Evolutionary conservation across 2,888 invertebrate species (phyloP), one percentile per base, ranked within the genome.

Genomic region (Ormyrus labotus): DNA sequence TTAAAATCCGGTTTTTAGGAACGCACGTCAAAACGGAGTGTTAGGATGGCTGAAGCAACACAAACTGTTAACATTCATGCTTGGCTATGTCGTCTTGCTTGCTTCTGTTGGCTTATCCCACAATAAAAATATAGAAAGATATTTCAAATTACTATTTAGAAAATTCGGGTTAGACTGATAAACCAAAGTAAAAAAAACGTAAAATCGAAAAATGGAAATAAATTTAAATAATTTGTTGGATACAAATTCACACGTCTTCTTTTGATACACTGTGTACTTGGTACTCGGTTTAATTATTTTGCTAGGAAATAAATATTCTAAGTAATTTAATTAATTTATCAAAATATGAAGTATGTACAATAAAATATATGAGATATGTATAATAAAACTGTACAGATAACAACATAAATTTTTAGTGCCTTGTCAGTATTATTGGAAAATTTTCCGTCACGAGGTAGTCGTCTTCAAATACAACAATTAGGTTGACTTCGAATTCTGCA

Each of bases 381-480:
- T 69, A 75, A 70, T 77, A 68, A 80, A 77, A 72, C 64, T 78
- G 68, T 78, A 78, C 75, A 81, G 53, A 19, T 71, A 78, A 78
- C 67, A 78, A 75, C 48, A 45, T 68, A 76, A 79, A 72, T 75
- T 78, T 78, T 90, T 88, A 92, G 84, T 92, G 91, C 87, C 93
- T 91, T 68, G 92, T 92, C 80, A 94, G 87, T 79, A 92, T 91
- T 72, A 98, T 95, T 7, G 97, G 97, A 90, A 99, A 98, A 90
- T 98, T 98, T 92, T 99, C 98, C 2, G 97, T 97, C 57, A 98
- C 96, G 79, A 98, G 92, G 90, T 97, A 96, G 89, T 98, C 97
- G 89, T 98, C 97, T 88, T 96, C 96, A 89, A 99, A 98, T 83
- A 98, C 94, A 53, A 98, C 94, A 0, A 98, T 96, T 70, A 99